Base-by-base conservation (phyloP, 2,797 vertebrate genomes). In the Rachycentron canadum region DNA sequence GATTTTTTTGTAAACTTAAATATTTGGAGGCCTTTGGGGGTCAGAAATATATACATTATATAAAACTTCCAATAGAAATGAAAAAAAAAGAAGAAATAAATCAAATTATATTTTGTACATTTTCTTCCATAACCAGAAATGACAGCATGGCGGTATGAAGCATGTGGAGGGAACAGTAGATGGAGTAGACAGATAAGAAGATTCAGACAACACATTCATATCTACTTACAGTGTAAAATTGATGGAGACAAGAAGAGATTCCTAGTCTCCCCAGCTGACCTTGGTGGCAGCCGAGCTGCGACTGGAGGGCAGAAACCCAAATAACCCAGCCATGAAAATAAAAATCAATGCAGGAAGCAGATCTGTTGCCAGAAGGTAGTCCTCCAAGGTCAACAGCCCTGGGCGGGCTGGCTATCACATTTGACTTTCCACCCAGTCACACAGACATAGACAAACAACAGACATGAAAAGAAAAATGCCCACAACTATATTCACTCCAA, bases 261-360 rank as follows among this genome's bases (percentile, higher is more conserved):
- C 70, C 76, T 79, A 11, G 78, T 84, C 79, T 86, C 85, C 88
- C 53, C 74, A 43, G 73, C 74, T 89, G 86, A 91, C 91, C 92
- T 93, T 93, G 91, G 86, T 83, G 74, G 85, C 64, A 77, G 72
- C 62, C 63, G 66, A 76, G 83, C 85, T 80, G 78, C 43, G 63
- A 86, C 90, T 90, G 36, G 57, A 88, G 92, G 90, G 88, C 86
- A 89, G 81, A 77, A 91, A 93, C 87, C 88, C 89, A 92, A 92
- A 94, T 93, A 92, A 92, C 78, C 63, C 72, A 58, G 86, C 87
- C 84, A 88, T 91, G 91, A 85, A 93, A 92, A 94, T 90, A 86
- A 93, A 93, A 93, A 94, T 92, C 93, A 92, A 94, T 93, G 86
- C 88, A 92, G 90, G 92, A 92, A 91, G 87, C 90, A 83, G 91